These are phyloP conservation scores for Drosophila kanapiae DNA, from an alignment of 1,140 invertebrate genomes.

Conservation along the genomic window DNA sequence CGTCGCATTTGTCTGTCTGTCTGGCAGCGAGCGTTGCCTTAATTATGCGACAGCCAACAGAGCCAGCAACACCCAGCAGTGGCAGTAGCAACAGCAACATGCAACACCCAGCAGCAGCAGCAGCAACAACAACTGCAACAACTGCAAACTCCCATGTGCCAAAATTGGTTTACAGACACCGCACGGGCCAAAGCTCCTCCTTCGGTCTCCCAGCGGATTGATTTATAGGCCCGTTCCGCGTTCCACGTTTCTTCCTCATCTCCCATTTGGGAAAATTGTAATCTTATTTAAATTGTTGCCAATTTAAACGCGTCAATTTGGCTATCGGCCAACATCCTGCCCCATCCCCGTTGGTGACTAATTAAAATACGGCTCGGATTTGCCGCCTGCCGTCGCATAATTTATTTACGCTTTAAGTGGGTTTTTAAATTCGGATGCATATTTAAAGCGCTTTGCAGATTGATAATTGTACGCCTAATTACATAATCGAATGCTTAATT, in stretches of 20 bases:
- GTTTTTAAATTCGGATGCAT: slow-evolving; percentile 20
- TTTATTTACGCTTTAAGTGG: slow-evolving; percentile 30
- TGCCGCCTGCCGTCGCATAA: slow-evolving; percentile 13
- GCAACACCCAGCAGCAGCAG: slow-evolving; percentile 28
- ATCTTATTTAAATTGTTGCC: slow-evolving; percentile 53
- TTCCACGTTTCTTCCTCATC: not conserved
- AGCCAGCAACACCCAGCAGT: slow-evolving; percentile 22
- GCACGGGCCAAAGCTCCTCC: slow-evolving; percentile 7
- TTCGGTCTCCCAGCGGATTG: slow-evolving; percentile 29
- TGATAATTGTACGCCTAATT: slow-evolving; percentile 40
- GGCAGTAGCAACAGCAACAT: slow-evolving; percentile 12
- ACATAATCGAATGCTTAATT: slow-evolving; percentile 34
- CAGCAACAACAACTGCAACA: slow-evolving; percentile 4
- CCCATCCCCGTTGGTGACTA: slow-evolving; percentile 15
- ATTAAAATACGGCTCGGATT: slow-evolving; percentile 49
- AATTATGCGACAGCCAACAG: slow-evolving; percentile 50
- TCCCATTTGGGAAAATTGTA: slow-evolving; percentile 14
- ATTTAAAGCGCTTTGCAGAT: slow-evolving; percentile 27
- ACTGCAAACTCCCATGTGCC: slow-evolving; percentile 33
- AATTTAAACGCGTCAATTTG: slow-evolving; percentile 45
- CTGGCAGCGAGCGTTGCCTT: slow-evolving; percentile 32
- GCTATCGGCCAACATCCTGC: slow-evolving; percentile 21
- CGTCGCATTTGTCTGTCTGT: slow-evolving; percentile 41
- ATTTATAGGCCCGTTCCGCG: slow-evolving; percentile 23
- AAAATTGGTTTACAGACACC: slow-evolving; percentile 51